Evolutionary conservation across 2,888 invertebrate genomes (phyloP).

Genomic region (Pollenia angustigena): DNA sequence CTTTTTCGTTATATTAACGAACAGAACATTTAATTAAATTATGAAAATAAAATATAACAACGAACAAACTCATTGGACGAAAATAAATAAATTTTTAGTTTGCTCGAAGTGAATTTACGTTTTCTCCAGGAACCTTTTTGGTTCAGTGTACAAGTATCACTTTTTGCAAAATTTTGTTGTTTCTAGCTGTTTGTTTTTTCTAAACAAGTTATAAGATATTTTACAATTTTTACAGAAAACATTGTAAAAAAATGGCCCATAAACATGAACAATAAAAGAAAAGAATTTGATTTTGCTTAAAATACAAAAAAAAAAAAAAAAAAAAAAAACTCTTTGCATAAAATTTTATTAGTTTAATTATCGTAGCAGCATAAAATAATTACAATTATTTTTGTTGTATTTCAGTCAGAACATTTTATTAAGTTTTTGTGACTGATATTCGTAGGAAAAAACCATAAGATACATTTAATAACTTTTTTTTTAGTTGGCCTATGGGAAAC

Average conservation of each 20-base stretch:
- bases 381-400: slow-evolving; percentile 4
- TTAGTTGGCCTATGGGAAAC: slow-evolving; percentile 63
- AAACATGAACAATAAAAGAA: slow-evolving; percentile 2
- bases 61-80: too few species aligned
- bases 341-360: neutral
- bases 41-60: too few species aligned
- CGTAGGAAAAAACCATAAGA: slow-evolving; percentile 47
- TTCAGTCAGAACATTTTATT: slow-evolving; percentile 23
- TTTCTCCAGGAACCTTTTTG: too few species aligned
- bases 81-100: too few species aligned
- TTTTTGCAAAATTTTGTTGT: too few species aligned
- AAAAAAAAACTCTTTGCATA: slow-evolving; percentile 13
- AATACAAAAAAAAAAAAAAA: neutral
- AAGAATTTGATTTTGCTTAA: slow-evolving; percentile 66
- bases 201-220: too few species aligned
- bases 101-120: too few species aligned
- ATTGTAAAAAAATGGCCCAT: neutral
- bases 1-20: too few species aligned
- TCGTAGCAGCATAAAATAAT: slow-evolving; percentile 20
- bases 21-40: too few species aligned
- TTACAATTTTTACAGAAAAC: too few species aligned
- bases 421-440: slow-evolving; percentile 11
- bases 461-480: slow-evolving; percentile 41
- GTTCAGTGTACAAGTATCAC: too few species aligned
- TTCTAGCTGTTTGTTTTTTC: too few species aligned